Evolutionary conservation across 1,140 invertebrate genomes (phyloP).

Genomic region (Dreissena polymorpha): DNA sequence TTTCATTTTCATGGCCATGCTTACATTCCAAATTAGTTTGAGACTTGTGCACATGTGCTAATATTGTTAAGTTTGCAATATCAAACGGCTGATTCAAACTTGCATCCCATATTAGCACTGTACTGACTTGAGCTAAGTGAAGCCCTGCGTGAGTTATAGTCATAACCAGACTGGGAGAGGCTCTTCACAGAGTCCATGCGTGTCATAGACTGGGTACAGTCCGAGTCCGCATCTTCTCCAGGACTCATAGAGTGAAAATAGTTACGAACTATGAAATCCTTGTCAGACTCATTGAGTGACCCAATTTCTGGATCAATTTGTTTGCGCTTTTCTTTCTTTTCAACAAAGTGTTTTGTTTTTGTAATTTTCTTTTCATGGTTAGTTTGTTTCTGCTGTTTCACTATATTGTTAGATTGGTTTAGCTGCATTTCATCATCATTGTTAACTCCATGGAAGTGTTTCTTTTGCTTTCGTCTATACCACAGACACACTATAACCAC

Average conservation of each 20-base stretch:
- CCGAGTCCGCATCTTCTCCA: conserved; percentile 25
- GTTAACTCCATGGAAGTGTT: conserved; percentile 24
- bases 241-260: conserved; percentile 58
- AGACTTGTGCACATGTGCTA: too few relatives aligned
- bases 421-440: neutral
- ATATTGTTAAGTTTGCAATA: too few relatives aligned
- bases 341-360: conserved; percentile 42
- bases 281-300: conserved; percentile 59
- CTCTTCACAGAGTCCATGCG: conserved; percentile 43
- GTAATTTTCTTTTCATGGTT: conserved; percentile 12
- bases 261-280: conserved; percentile 56
- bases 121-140: conserved; percentile 50
- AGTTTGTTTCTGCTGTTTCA: neutral
- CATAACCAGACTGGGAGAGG: conserved; percentile 49
- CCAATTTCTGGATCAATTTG: conserved; percentile 44
- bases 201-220: conserved; percentile 52
- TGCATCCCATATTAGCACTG: conserved; percentile 44
- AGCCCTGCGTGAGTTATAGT: conserved; percentile 23
- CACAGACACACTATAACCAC: conserved; percentile 10
- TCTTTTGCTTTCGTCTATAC: conserved; percentile 7
- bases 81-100: conserved; percentile 46
- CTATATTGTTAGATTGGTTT: neutral
- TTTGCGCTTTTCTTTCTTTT: conserved; percentile 47
- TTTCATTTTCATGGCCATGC: too few relatives aligned
- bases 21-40: too few relatives aligned